These are phyloP conservation scores for Dasysyrphus albostriatus DNA, from an alignment of 2,888 invertebrate genomes.

Conservation along the genomic window DNA sequence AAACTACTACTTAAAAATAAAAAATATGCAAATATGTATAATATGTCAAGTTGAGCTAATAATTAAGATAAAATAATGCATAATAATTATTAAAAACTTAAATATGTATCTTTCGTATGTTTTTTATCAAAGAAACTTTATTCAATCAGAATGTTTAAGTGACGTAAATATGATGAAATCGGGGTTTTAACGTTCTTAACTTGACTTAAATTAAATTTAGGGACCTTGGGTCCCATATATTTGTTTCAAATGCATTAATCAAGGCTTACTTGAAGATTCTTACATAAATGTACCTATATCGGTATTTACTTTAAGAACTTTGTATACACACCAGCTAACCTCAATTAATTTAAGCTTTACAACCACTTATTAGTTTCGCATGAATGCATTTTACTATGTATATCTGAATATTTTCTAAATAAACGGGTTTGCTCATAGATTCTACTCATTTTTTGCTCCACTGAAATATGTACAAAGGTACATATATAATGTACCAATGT, in stretches of 20 bases:
- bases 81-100: too few relatives aligned
- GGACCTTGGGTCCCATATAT: neutral
- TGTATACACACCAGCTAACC: constrained; percentile 37
- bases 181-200: too few relatives aligned
- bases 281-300: neutral
- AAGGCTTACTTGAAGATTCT: constrained; percentile 14
- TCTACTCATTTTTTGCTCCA: neutral
- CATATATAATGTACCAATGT: too few relatives aligned
- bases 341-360: constrained; percentile 49
- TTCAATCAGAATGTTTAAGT: too few relatives aligned
- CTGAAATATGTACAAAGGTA: neutral
- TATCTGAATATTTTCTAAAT: constrained; percentile 5
- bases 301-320: constrained; percentile 42
- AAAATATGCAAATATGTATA: neutral
- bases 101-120: too few relatives aligned
- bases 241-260: neutral
- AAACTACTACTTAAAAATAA: neutral
- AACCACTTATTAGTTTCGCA: constrained; percentile 53
- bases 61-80: too few relatives aligned
- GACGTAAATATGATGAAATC: too few relatives aligned
- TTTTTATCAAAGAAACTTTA: too few relatives aligned
- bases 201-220: neutral
- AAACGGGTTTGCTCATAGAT: constrained; percentile 35
- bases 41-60: neutral
- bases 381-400: constrained; percentile 37